Conservation (phyloP, 2,888 invertebrate species). For the Clusia tigrina region DNA sequence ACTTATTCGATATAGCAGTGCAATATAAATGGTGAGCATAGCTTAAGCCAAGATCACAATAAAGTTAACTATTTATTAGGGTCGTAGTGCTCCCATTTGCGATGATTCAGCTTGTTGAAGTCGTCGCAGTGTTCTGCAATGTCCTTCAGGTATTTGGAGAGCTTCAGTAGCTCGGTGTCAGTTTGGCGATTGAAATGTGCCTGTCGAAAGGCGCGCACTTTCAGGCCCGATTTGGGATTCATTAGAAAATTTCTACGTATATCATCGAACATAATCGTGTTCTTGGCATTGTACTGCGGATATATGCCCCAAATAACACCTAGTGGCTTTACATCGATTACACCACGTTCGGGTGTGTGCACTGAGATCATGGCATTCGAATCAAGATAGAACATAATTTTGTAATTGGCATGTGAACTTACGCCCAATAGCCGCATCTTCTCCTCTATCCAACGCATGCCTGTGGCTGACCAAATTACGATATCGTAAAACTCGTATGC, state of each 20-base stretch:
- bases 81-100: constrained; percentile 86
- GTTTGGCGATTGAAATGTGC: constrained; percentile 87
- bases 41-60: no score
- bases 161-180: constrained; percentile 82
- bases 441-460: constrained; percentile 98
- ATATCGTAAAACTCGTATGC: constrained; percentile 94
- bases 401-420: constrained; percentile 81
- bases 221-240: constrained; percentile 94
- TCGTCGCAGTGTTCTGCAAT: constrained; percentile 84
- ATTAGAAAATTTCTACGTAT: constrained; percentile 94
- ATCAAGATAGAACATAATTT: constrained; percentile 91
- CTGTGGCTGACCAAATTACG: constrained; percentile 98
- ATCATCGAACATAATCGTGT: constrained; percentile 98
- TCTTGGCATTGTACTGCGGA: constrained; percentile 84
- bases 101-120: constrained; percentile 85
- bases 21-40: no score
- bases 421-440: constrained; percentile 95
- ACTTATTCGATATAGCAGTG: no score
- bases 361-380: constrained; percentile 95
- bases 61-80: constrained; percentile 40
- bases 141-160: constrained; percentile 82
- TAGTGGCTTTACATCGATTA: constrained; percentile 93
- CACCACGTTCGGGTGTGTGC: constrained; percentile 87
- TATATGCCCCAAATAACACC: constrained; percentile 98
- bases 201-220: constrained; percentile 88